These are phyloP conservation scores for Actinia tenebrosa DNA, from an alignment of 64 coral and sea anemone genomes.

Conservation along the genomic window DNA sequence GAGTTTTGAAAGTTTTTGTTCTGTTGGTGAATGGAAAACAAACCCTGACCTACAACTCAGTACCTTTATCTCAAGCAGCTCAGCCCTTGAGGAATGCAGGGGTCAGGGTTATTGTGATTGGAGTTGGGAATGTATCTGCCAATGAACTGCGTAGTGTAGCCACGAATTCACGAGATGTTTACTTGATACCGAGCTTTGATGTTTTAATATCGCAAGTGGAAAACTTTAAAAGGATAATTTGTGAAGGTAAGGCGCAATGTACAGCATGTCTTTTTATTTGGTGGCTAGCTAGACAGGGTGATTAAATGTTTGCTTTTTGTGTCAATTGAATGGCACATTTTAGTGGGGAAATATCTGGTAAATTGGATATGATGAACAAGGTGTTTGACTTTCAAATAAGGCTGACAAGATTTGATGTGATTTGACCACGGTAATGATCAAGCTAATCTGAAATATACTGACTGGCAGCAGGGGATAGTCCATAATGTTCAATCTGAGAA, in stretches of 20 bases:
- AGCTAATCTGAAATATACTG: too few relatives aligned
- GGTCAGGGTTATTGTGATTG: slow-evolving; percentile 36
- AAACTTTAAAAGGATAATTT: slow-evolving; percentile 6
- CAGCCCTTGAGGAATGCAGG: slow-evolving; percentile 31
- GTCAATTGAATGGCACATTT: too few relatives aligned
- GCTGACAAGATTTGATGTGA: too few relatives aligned
- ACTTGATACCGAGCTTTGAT: slow-evolving; percentile 25
- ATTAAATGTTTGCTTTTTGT: too few relatives aligned
- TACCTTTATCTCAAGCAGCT: slow-evolving; percentile 22
- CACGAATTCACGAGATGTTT: slow-evolving; percentile 18
- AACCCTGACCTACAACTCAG: neutral
- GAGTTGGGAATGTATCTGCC: slow-evolving; percentile 26
- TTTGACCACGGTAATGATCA: too few relatives aligned
- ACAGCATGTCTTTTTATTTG: neutral
- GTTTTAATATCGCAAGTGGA: neutral
- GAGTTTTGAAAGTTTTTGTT: slow-evolving; percentile 32
- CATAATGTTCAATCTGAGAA: too few relatives aligned
- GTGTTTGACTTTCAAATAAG: too few relatives aligned
- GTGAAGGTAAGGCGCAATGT: slow-evolving; percentile 17
- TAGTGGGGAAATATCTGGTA: too few relatives aligned
- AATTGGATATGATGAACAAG: too few relatives aligned
- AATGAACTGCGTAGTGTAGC: slow-evolving; percentile 27
- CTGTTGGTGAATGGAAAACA: slow-evolving; percentile 28
- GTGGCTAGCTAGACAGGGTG: too few relatives aligned
- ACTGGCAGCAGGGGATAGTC: too few relatives aligned